phyloP scores from a whole-genome alignment of 2,113 vertebrate species.

The Macquaria ambigua region DNA sequence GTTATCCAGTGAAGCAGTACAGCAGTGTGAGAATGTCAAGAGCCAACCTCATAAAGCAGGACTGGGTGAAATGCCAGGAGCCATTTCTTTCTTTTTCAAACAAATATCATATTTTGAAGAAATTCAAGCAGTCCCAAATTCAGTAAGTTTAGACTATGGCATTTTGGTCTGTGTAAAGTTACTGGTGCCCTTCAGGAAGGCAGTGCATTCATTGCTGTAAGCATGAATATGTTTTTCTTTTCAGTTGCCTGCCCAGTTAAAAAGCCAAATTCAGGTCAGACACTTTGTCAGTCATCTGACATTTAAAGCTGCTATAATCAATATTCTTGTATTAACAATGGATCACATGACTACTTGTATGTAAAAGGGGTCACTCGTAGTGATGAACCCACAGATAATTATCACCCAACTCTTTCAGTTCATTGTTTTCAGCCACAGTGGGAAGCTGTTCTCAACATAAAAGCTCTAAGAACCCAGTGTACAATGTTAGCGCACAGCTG shows the following conservation, averaged over 20 bases:
- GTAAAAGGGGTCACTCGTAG: background rate
- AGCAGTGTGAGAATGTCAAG: constrained; percentile 10
- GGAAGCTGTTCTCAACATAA: too few species aligned
- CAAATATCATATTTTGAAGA: constrained; percentile 9
- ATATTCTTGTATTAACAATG: background rate
- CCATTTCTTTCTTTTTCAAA: constrained; percentile 9
- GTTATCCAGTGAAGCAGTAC: background rate
- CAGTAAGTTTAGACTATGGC: constrained; percentile 28
- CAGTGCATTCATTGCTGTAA: background rate
- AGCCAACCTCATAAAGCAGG: constrained; percentile 14
- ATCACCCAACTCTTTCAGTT: too few species aligned
- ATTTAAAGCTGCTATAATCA: constrained; percentile 17
- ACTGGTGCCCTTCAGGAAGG: background rate
- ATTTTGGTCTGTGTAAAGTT: constrained; percentile 36
- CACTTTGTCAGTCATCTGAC: background rate
- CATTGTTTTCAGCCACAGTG: too few species aligned
- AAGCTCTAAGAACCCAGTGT: too few species aligned
- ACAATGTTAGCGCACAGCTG: too few species aligned
- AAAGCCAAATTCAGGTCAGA: background rate
- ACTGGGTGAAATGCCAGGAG: constrained; percentile 25
- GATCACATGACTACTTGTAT: background rate
- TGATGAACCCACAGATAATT: background rate
- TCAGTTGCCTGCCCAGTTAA: background rate
- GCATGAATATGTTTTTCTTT: background rate
- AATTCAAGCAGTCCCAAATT: constrained; percentile 17